These are phyloP conservation scores for Flexamia atlantica DNA, from an alignment of 2,888 invertebrate genomes.

Conservation along the genomic window DNA sequence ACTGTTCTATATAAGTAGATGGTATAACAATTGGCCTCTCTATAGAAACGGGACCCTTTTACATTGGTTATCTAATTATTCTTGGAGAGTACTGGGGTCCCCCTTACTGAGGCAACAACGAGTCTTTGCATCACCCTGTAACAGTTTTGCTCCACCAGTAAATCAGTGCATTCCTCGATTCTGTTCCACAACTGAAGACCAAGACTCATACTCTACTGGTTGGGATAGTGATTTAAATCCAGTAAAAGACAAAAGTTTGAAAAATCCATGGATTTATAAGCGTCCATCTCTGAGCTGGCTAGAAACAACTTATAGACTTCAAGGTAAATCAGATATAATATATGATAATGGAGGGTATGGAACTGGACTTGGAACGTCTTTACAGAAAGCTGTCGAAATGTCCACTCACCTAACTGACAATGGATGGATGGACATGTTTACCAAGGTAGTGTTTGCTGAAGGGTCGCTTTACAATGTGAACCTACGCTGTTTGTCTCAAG, in stretches of 20 bases:
- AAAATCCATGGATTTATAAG: not conserved
- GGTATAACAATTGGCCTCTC: not conserved
- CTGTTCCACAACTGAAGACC: not conserved
- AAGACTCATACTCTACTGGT: not conserved
- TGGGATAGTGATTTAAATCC: not conserved
- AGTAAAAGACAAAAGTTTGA: not conserved
- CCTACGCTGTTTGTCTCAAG: not conserved
- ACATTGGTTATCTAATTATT: not conserved
- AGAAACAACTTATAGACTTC: constrained; percentile 8
- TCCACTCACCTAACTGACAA: not conserved
- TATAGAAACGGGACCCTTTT: not conserved
- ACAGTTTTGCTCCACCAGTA: not conserved
- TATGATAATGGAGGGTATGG: constrained; percentile 15
- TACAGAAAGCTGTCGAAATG: not conserved
- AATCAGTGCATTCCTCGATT: not conserved
- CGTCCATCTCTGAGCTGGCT: not conserved
- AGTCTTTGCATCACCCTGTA: not conserved
- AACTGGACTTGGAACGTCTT: not conserved
- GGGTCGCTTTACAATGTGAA: not conserved
- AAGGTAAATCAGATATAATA: not conserved
- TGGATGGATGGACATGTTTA: not conserved
- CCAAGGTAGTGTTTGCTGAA: constrained; percentile 3
- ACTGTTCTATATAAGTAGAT: not conserved
- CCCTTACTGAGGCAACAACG: not conserved
- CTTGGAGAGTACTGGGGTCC: not conserved